Evolutionary conservation across 1,140 invertebrate species (phyloP), one percentile per base, ranked within the genome.

Genomic region (Hycleus phaleratus): DNA sequence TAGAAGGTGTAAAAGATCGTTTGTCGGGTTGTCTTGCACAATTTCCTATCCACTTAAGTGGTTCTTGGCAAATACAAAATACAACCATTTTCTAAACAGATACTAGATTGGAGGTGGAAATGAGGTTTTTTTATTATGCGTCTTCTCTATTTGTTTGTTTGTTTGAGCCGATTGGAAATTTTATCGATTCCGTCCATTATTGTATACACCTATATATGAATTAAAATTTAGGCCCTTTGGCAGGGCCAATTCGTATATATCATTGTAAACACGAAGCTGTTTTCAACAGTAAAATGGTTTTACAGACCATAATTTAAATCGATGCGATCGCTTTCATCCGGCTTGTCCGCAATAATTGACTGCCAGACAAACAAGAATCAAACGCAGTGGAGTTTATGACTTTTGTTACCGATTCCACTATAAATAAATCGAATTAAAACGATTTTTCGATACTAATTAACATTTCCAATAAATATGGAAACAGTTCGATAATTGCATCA

Each of bases 271-370:
- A 53, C 45, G 46, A 53, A 53, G 42, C 51, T 53, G 51, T 53
- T 53, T 53, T 53, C 46, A 53, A 45, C 51, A 45, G 42, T 53
- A 53, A 53, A 53, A 53, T 53, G 51, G 51, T 53, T 53, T 53
- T 53, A 53, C 51, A 53, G 51, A 46, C 51, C 51, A 53, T 53
- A 53, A 53, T 53, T 53, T 53, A 53, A 53, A 53, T 45, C 51
- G 51, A 53, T 53, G 51, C 51, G 51, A 53, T 53, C 51, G 51
- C 42, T 46, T 53, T 53, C 51, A 53, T 53, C 51, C 51, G 51
- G 51, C 42, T 45, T 53, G 51, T 53, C 51, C 51, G 26, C 26
- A 26, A 43, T 53, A 53, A 53, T 53, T 53, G 51, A 53, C 51
- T 53, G 51, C 42, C 38, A 4, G 51, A 53, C 51, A 53, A 53